A percentile compares a stretch with the other conserved stretches of the same genome.
These are phyloP conservation scores for Drosophila kanekoi DNA, from an alignment of 2,888 invertebrate species.

Conservation along the genomic window DNA sequence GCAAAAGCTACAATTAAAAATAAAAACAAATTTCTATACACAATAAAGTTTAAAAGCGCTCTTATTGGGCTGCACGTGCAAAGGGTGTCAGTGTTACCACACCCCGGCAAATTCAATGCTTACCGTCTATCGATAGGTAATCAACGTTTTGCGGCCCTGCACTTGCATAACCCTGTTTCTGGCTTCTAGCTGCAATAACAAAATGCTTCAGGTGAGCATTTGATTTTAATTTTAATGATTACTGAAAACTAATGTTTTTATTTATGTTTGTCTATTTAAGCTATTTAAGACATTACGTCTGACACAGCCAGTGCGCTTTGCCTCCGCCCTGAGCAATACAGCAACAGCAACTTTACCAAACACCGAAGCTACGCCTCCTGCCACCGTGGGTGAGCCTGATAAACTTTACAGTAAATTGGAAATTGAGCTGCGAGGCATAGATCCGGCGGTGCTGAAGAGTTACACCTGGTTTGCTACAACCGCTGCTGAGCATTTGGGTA, in stretches of 20 bases:
- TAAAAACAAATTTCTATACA: constrained; percentile 2
- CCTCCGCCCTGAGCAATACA: constrained; percentile 37
- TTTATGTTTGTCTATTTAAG: constrained; percentile 17
- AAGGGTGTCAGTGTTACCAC: constrained; percentile 32
- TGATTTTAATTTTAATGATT: constrained; percentile 17
- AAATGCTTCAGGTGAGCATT: constrained; percentile 63
- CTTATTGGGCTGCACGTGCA: constrained; percentile 41
- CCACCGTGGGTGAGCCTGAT: constrained; percentile 85
- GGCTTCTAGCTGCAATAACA: constrained; percentile 36
- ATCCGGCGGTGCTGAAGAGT: constrained; percentile 94
- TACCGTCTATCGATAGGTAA: constrained; percentile 12
- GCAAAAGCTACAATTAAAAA: neutral
- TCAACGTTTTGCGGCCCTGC: constrained; percentile 25
- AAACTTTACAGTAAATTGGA: constrained; percentile 93
- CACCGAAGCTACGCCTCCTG: neutral
- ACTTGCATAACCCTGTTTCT: constrained; percentile 67
- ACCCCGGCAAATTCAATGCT: constrained; percentile 8
- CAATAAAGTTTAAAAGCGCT: constrained; percentile 26
- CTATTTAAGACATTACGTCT: constrained; percentile 40
- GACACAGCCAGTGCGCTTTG: constrained; percentile 48
- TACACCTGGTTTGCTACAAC: constrained; percentile 93
- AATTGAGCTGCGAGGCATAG: constrained; percentile 94
- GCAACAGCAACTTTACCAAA: constrained; percentile 1
- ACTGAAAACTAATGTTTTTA: constrained; percentile 13
- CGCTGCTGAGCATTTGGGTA: constrained; percentile 92